Conservation (phyloP, 2,888 invertebrate genomes). For the Formica aserva region DNA sequence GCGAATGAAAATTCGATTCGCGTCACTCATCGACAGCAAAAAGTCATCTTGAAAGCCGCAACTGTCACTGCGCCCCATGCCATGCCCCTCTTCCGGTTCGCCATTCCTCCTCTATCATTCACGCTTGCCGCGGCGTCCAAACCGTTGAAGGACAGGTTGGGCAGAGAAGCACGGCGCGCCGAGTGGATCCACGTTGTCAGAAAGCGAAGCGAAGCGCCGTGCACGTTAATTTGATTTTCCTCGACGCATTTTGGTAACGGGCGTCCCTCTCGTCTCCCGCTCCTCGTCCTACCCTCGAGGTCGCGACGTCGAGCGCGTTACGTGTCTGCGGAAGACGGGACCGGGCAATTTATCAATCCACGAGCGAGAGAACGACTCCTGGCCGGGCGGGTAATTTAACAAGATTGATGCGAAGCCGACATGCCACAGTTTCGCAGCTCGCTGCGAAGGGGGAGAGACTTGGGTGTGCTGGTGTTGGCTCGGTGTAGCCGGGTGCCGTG, state of each 20-base stretch:
- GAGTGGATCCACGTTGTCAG: slow-evolving; percentile 55
- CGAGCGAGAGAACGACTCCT: slow-evolving; percentile 80
- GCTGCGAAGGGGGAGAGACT: slow-evolving; percentile 69
- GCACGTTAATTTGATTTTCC: slow-evolving; percentile 83
- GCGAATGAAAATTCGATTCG: slow-evolving; percentile 40
- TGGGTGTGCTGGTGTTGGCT: slow-evolving; percentile 61
- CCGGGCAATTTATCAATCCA: slow-evolving; percentile 85
- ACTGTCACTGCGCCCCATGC: slow-evolving; percentile 40
- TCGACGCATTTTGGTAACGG: slow-evolving; percentile 76
- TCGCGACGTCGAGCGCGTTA: slow-evolving; percentile 80
- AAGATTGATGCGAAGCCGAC: slow-evolving; percentile 85
- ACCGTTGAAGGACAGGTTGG: slow-evolving; percentile 53
- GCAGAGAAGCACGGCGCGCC: slow-evolving; percentile 45
- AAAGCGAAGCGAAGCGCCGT: slow-evolving; percentile 49
- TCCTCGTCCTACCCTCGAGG: slow-evolving; percentile 62
- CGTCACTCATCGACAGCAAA: slow-evolving; percentile 44
- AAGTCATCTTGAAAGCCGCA: slow-evolving; percentile 50
- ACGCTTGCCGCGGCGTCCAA: slow-evolving; percentile 29
- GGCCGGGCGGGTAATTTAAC: slow-evolving; percentile 85
- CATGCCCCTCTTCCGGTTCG: neutral
- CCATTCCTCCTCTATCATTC: slow-evolving; percentile 33
- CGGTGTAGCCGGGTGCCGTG: slow-evolving; percentile 59
- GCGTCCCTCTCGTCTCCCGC: slow-evolving; percentile 39
- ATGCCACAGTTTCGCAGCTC: slow-evolving; percentile 83
- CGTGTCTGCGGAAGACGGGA: slow-evolving; percentile 81